Evolutionary conservation across 37 sponge, comb jelly and placozoan species (phyloP).

Genomic region (Spongilla lacustris): DNA sequence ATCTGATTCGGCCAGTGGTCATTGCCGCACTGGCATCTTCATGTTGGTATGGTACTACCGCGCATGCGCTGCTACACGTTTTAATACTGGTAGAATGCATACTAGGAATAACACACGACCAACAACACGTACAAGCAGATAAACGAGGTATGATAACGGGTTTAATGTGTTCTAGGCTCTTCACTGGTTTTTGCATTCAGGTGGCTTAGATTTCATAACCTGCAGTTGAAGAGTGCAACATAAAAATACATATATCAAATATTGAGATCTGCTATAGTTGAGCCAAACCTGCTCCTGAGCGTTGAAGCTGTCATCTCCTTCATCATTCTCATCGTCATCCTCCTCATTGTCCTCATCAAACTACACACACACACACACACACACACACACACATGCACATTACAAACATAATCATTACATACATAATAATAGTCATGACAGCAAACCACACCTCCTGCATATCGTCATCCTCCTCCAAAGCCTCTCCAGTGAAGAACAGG

Average conservation of each 20-base stretch:
- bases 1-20: too few relatives aligned
- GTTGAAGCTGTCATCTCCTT: slow-evolving; percentile 32
- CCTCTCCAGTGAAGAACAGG: slow-evolving; percentile 93
- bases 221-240: slow-evolving; percentile 1
- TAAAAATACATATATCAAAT: neutral
- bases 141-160: too few relatives aligned
- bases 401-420: too few relatives aligned
- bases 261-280: neutral
- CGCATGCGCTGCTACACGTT: too few relatives aligned
- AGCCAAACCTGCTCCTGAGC: slow-evolving; percentile 28
- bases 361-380: too few relatives aligned
- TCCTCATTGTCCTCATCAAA: slow-evolving; percentile 9
- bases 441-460: slow-evolving; percentile 22
- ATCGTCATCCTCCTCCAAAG: slow-evolving; percentile 50
- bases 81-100: too few relatives aligned
- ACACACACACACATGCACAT: too few relatives aligned
- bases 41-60: too few relatives aligned
- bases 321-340: slow-evolving; percentile 34
- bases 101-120: too few relatives aligned
- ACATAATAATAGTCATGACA: too few relatives aligned
- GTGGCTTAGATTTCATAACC: slow-evolving; percentile 53
- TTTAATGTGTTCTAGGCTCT: neutral
- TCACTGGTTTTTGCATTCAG: slow-evolving; percentile 77
- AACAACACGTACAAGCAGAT: too few relatives aligned
- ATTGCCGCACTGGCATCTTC: too few relatives aligned